phyloP scores from a whole-genome alignment of 1,140 invertebrate species.

The Anagrus nilaparvatae region DNA sequence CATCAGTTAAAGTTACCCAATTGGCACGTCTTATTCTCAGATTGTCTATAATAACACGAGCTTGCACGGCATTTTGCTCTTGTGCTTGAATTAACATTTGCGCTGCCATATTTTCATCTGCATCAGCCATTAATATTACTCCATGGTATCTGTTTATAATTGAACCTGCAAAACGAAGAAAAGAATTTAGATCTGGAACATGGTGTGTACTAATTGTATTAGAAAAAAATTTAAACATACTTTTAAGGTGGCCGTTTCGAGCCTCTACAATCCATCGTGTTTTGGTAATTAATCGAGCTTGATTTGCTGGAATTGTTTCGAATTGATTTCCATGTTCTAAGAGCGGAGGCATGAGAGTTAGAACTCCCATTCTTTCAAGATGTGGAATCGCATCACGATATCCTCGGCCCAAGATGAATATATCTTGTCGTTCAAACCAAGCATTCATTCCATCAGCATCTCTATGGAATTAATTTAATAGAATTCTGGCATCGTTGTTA shows the following conservation, averaged over 20 bases:
- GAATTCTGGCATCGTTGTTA: too few species aligned
- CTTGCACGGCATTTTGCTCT: constrained; percentile 7
- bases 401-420: too few species aligned
- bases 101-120: constrained; percentile 5
- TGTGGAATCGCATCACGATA: too few species aligned
- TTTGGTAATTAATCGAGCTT: constrained; percentile 13
- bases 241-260: constrained; percentile 12
- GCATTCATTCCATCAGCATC: too few species aligned
- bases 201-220: constrained; percentile 8
- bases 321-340: too few species aligned
- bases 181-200: constrained; percentile 1
- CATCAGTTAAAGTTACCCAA: not conserved
- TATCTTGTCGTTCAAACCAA: too few species aligned
- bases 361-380: too few species aligned
- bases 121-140: constrained; percentile 7
- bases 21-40: constrained; percentile 7
- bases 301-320: too few species aligned
- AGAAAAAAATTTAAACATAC: constrained; percentile 13
- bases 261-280: constrained; percentile 14
- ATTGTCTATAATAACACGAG: constrained; percentile 12
- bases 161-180: constrained; percentile 11
- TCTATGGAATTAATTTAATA: too few species aligned
- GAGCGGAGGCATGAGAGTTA: too few species aligned
- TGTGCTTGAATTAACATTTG: constrained; percentile 7
- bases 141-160: constrained; percentile 13